phyloP scores from a whole-genome alignment of 2,888 invertebrate species.

The Andricus curvator region DNA sequence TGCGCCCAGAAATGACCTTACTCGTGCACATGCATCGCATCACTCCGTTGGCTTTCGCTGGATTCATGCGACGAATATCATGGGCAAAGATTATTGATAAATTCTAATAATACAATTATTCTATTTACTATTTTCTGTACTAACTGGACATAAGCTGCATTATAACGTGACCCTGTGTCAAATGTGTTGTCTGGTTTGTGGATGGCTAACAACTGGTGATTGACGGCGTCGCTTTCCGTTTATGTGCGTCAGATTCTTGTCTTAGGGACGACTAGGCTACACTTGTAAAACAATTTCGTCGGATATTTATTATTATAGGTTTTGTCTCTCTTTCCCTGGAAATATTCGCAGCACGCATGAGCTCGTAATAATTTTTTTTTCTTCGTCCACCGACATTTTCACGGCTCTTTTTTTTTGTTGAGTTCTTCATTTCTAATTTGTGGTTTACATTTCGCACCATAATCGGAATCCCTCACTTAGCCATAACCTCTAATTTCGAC shows the following conservation, averaged over 20 bases:
- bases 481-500: too few species aligned
- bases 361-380: conserved; percentile 42
- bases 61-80: conserved; percentile 64
- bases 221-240: conserved; percentile 55
- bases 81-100: conserved; percentile 60
- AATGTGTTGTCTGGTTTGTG: conserved; percentile 75
- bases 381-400: conserved; percentile 1
- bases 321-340: conserved; percentile 1
- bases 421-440: not conserved
- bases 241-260: conserved; percentile 43
- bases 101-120: conserved; percentile 45
- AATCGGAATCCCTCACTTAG: too few species aligned
- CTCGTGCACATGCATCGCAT: conserved; percentile 59
- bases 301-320: conserved; percentile 5
- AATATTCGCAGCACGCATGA: conserved; percentile 42
- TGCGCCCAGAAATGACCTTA: conserved; percentile 50
- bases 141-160: conserved; percentile 59
- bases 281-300: conserved; percentile 35
- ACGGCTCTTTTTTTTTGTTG: not conserved
- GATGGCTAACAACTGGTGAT: conserved; percentile 73
- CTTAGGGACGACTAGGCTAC: not conserved
- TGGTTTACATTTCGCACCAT: not conserved
- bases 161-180: conserved; percentile 63
- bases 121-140: conserved; percentile 58
- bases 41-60: conserved; percentile 72